Base-by-base conservation (phyloP, 1,140 invertebrate species). In the Batillaria attramentaria region DNA sequence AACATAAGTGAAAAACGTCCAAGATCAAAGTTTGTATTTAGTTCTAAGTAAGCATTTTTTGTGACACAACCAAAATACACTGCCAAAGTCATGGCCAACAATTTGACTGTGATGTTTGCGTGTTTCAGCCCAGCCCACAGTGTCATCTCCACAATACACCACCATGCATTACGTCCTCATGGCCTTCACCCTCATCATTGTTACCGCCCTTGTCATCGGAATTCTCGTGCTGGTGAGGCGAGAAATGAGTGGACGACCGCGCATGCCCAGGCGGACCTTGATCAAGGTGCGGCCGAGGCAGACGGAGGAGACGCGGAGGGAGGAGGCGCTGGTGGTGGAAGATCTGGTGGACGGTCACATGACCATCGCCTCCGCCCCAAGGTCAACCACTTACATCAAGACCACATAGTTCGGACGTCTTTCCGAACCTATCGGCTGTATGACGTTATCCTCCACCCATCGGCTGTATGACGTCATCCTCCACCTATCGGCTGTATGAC, bases 251-350 rank as follows among this genome's bases (percentile, higher is more conserved):
- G 39, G 62, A 35, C 13, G 62, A 8, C 13, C 6, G 3, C 33
- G 18, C 3, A 35, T 8, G 13, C 31, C 31, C 62, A 66, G 31
- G 24, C 62, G 62, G 6, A 31, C 4, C 6, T 13, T 66, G 3
- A 66, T 66, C 62, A 33, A 66, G 35, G 62, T 66, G 13, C 62
- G 39, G 62, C 62, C 62, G 57, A 60, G 57, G 33, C 24, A 60
- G 57, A 60, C 24, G 33, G 24, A 24, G 57, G 57, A 24, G 57
- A 24, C 24, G 24, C 24, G 24, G 57, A 24, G 57, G 24, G 24
- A 60, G 24, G 24, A n/a, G 8, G 57, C 24, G 24, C 57, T 60
- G 8, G 24, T 60, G 6, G 57, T 60, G 57, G 57, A 60, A 24
- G 57, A 60, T 60, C 24, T 60, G 4, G 57, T 60, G 57, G 57